Evolutionary conservation across 2,797 vertebrate species (phyloP), one percentile per base, ranked within the genome.

Genomic region (Syngnathus acus): DNA sequence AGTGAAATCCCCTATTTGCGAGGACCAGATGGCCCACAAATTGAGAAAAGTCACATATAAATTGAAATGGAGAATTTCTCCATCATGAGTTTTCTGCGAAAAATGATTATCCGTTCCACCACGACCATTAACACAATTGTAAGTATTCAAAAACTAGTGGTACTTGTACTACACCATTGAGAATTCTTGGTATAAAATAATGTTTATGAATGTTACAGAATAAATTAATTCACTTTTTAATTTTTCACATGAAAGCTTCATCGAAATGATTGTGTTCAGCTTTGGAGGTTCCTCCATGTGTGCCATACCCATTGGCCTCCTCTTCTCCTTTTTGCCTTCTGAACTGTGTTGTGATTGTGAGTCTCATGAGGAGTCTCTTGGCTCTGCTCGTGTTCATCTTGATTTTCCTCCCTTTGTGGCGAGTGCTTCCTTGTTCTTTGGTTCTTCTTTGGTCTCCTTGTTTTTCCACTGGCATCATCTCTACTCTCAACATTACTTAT

Each of bases 281-380:
- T 55, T 55, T 23, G 53, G 26, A 59, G 8, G 39, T 17, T 47
- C 3, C 42, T 4, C 6, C 7, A 21, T 38, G 9, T 55, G n/a
- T 58, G 54, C 9, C 40, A 10, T 89, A 93, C 91, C 92, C 90
- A 89, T 88, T 91, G 91, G 10, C 89, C 87, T 8, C 84, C 77
- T 66, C 78, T 81, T 70, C 80, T 85, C 68, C 71, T 73, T 72
- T 80, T 84, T 40, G 82, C 65, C 71, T 82, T 80, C 21, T 81
- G 79, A 38, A 64, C 78, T 48, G 67, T 70, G 23, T 78, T 84
- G 64, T 82, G 82, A n/a, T 10, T 62, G 70, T 43, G 75, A 65
- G 78, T 57, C 50, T 78, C 77, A 23, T 62, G 70, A 50, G 69
- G 47, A 19, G 72, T 75, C 68, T 62, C 68, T 21, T 68, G 76